phyloP scores from a whole-genome alignment of 2,113 vertebrate species.

The Psephotus haematonotus region DNA sequence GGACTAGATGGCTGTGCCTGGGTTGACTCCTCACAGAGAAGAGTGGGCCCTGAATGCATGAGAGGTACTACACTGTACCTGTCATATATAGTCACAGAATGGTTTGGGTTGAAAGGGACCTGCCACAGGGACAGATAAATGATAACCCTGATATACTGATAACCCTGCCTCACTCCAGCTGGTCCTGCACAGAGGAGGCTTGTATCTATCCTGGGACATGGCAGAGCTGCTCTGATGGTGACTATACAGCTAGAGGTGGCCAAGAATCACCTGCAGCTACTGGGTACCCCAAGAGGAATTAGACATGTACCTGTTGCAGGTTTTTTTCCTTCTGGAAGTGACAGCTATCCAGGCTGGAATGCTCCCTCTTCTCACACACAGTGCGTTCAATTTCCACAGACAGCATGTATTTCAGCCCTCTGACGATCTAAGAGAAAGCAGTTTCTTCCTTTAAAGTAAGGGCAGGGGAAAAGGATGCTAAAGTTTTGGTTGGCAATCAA shows the following conservation, averaged over 20 bases:
- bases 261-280: neutral
- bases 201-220: neutral
- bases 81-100: neutral
- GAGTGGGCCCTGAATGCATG: neutral
- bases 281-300: neutral
- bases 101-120: neutral
- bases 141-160: neutral
- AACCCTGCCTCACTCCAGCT: neutral
- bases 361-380: conserved; percentile 59
- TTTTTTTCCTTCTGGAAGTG: conserved; percentile 63
- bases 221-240: neutral
- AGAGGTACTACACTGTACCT: neutral
- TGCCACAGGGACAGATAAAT: neutral
- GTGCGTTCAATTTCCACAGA: conserved; percentile 67
- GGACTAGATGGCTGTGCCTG: neutral
- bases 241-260: neutral
- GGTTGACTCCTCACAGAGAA: neutral
- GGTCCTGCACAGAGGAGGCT: neutral
- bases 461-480: neutral
- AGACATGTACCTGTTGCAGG: conserved; percentile 55
- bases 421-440: conserved; percentile 67
- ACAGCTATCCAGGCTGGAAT: conserved; percentile 65
- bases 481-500: neutral
- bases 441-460: neutral
- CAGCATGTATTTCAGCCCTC: conserved; percentile 77